Base-by-base conservation (phyloP, 2,797 vertebrate genomes). In the Champsocephalus esox region DNA sequence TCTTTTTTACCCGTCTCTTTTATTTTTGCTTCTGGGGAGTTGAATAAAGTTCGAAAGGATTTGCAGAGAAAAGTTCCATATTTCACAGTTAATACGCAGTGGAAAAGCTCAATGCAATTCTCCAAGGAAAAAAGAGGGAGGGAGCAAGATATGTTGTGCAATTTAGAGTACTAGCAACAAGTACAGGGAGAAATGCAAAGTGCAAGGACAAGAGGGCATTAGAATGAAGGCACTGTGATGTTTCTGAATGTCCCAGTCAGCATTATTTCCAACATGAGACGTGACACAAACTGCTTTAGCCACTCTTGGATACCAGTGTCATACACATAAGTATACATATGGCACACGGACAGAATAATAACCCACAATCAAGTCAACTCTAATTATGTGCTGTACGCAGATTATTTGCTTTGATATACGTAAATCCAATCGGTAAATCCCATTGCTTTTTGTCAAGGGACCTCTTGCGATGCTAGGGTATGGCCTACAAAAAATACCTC, bases 21-120 rank as follows among this genome's bases (percentile, higher is more conserved):
- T 50, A 11, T 24, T 73, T 77, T 80, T 51, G 55, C 66, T 75
- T 66, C 4, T 32, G 76, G 66, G 86, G 61, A 78, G 80, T 50
- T 83, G 79, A 86, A 79, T 65, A 66, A 80, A 83, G 70, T 79
- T 84, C 81, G 82, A 57, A 75, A 68, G 34, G 73, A 80, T 83
- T 67, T 80, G 66, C 62, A 70, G 68, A 54, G 57, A 88, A 88
- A 89, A 76, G 66, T 73, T 77, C 82, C 49, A 80, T 82, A 77
- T 87, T 84, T 72, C 70, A 69, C 57, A 69, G 61, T 71, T 85
- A 73, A 86, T 75, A 73, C 73, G 69, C 68, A 81, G 62, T 89
- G 78, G 73, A 87, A 75, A 71, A 68, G 83, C 73, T 72, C 81
- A 88, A 90, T 67, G 74, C 69, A 82, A 82, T 90, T 92, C 74